Percentiles rank a stretch among this genome's conserved stretches.
Conservation (phyloP, 1,140 invertebrate species). For the Tribolium castaneum region DNA sequence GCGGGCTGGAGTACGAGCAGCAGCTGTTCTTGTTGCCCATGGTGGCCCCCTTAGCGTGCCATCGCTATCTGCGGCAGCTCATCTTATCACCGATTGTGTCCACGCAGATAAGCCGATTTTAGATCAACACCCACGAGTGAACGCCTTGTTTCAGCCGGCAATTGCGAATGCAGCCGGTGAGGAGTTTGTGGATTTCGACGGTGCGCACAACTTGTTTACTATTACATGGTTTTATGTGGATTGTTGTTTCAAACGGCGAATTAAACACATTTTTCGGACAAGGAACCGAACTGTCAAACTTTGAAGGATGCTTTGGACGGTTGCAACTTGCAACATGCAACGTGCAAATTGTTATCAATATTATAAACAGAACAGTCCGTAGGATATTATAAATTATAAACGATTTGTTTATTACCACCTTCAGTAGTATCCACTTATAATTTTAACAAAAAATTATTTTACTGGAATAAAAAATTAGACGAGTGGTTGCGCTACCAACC, state of each 20-base stretch:
- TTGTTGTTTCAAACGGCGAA: neutral
- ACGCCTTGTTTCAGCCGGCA: conserved; percentile 15
- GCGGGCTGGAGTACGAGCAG: conserved; percentile 79
- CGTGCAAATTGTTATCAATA: too few relatives aligned
- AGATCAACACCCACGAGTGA: conserved; percentile 6
- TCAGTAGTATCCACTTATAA: too few relatives aligned
- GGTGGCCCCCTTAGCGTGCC: neutral
- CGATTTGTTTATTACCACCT: too few relatives aligned
- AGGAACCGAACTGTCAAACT: neutral
- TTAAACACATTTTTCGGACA: neutral
- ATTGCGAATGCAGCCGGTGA: neutral
- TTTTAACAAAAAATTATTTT: too few relatives aligned
- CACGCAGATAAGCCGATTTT: neutral
- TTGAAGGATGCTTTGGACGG: neutral
- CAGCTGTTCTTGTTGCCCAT: conserved; percentile 86
- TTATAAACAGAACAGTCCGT: too few relatives aligned
- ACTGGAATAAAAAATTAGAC: too few relatives aligned
- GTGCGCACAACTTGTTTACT: neutral
- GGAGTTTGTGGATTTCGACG: neutral
- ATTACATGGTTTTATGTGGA: neutral
- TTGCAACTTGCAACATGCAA: neutral
- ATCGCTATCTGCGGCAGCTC: conserved; percentile 3
- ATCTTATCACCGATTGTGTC: conserved; percentile 8
- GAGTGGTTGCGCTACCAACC: too few relatives aligned
- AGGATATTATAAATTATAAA: too few relatives aligned